Conservation (phyloP, 1,140 invertebrate species). For the Sycobia sp. region DNA sequence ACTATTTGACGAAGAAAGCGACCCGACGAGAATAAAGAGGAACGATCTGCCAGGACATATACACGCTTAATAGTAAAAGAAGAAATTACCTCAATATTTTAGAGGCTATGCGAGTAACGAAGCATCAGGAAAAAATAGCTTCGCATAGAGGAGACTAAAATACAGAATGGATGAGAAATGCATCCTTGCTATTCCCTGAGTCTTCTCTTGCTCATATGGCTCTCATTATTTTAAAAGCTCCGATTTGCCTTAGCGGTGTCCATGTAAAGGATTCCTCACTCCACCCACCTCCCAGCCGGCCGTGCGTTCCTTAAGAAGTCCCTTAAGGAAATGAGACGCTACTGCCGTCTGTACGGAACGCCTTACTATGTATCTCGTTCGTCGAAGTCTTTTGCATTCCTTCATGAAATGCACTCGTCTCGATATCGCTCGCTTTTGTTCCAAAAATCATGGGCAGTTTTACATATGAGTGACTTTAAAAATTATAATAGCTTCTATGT, state of each 20-base stretch:
- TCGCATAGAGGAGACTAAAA: neutral
- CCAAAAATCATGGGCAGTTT: too few species aligned
- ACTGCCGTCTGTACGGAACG: neutral
- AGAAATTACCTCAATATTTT: constrained; percentile 21
- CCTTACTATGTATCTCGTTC: neutral
- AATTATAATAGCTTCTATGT: too few species aligned
- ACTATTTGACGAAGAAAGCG: neutral
- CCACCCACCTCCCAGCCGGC: too few species aligned
- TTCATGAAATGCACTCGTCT: too few species aligned
- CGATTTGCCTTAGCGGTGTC: constrained; percentile 35
- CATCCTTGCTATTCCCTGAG: constrained; percentile 4
- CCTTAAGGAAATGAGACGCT: constrained; percentile 22
- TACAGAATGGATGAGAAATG: too few species aligned
- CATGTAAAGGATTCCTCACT: too few species aligned
- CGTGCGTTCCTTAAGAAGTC: neutral
- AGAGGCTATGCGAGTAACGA: neutral
- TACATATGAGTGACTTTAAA: too few species aligned
- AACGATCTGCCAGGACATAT: constrained; percentile 9
- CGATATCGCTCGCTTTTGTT: too few species aligned
- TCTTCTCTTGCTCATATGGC: constrained; percentile 27
- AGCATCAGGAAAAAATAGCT: neutral
- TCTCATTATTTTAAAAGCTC: constrained; percentile 39
- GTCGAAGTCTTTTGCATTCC: too few species aligned
- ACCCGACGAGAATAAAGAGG: neutral
- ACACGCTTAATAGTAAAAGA: neutral